Evolutionary conservation across 2,797 vertebrate genomes (phyloP).

Genomic region (Holocentrus rufus): DNA sequence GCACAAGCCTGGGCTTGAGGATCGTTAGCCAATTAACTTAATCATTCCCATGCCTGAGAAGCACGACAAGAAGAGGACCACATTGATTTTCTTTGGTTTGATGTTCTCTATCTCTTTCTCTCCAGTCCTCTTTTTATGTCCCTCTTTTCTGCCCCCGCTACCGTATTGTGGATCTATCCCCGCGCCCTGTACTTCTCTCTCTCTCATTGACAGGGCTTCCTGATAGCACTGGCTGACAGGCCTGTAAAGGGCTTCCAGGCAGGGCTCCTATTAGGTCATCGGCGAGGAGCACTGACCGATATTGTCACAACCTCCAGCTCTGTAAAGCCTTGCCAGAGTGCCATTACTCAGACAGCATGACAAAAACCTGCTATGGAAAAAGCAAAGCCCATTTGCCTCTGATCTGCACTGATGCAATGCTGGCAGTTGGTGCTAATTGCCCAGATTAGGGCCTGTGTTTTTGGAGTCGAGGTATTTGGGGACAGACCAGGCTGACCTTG

Average conservation of each 20-base stretch:
- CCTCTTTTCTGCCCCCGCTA: slow-evolving; percentile 29
- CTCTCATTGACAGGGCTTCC: slow-evolving; percentile 42
- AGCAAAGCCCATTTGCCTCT: slow-evolving; percentile 29
- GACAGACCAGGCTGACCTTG: slow-evolving; percentile 43
- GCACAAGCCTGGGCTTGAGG: slow-evolving; percentile 58
- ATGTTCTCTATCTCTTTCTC: slow-evolving; percentile 57
- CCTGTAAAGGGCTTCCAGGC: slow-evolving; percentile 46
- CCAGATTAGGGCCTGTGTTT: slow-evolving; percentile 36
- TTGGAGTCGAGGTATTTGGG: slow-evolving; percentile 10
- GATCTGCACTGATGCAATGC: slow-evolving; percentile 31
- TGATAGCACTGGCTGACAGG: slow-evolving; percentile 43
- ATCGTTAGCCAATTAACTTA: slow-evolving; percentile 81
- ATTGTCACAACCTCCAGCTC: slow-evolving; percentile 39
- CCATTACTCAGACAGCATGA: slow-evolving; percentile 13
- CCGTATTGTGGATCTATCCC: slow-evolving; percentile 39
- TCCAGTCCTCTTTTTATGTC: slow-evolving; percentile 39
- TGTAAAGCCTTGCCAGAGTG: slow-evolving; percentile 30
- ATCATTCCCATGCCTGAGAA: slow-evolving; percentile 72
- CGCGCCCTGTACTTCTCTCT: slow-evolving; percentile 32
- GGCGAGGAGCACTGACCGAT: slow-evolving; percentile 36
- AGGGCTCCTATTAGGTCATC: slow-evolving; percentile 47
- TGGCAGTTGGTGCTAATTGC: slow-evolving; percentile 39
- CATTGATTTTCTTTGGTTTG: slow-evolving; percentile 77
- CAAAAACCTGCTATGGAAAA: slow-evolving; percentile 13
- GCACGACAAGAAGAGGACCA: slow-evolving; percentile 64